A percentile compares a stretch with the other conserved stretches of the same genome.
Conservation (phyloP, 2,113 vertebrate genomes). For the Ranitomeya variabilis region DNA sequence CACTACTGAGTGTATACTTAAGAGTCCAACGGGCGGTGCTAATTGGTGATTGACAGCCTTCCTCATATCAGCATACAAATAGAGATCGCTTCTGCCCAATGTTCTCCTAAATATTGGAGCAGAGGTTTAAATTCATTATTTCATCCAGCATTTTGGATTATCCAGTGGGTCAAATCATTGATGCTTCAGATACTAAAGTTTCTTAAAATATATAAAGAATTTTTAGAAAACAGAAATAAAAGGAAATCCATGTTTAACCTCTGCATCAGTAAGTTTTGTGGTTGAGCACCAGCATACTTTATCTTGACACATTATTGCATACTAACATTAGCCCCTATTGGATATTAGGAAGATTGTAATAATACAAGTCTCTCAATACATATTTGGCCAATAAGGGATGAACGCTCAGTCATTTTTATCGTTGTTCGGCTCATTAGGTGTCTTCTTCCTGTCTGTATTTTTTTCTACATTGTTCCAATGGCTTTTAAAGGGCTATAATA, state of each 20-base stretch:
- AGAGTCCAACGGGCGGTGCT: no score
- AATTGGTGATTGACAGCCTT: no score
- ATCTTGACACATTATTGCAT: not conserved
- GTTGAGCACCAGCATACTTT: not conserved
- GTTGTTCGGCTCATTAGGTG: conserved; percentile 28
- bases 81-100: no score
- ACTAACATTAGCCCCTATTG: not conserved
- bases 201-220: not conserved
- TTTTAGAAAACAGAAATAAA: not conserved
- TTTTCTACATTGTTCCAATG: not conserved
- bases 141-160: no score
- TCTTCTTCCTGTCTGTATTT: not conserved
- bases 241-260: not conserved
- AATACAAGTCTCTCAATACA: not conserved
- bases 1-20: no score
- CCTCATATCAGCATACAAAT: no score
- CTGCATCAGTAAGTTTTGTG: not conserved
- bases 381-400: conserved; percentile 22
- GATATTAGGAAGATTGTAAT: not conserved
- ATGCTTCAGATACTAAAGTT: no score
- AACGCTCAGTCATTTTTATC: not conserved
- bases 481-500: not conserved
- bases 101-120: no score
- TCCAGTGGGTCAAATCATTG: no score
- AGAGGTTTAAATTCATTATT: no score